phyloP scores from a whole-genome alignment of 2,888 invertebrate genomes.

The Eledone cirrhosa region DNA sequence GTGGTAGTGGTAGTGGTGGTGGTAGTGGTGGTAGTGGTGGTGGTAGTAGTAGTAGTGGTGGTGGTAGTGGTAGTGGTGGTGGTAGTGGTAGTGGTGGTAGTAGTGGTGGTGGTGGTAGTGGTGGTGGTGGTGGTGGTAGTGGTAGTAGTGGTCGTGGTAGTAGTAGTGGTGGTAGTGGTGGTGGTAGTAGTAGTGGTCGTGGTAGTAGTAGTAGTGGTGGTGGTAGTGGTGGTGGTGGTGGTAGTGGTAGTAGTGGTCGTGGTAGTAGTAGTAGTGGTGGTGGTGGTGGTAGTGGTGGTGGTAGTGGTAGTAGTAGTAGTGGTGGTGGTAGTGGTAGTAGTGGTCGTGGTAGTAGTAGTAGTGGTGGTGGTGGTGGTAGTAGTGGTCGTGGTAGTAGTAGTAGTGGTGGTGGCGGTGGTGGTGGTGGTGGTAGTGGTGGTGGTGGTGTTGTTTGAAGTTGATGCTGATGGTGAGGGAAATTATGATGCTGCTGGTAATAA shows the following conservation, averaged over 20 bases:
- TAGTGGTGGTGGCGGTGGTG: too few relatives aligned
- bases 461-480: too few relatives aligned
- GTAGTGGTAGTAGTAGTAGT: too few relatives aligned
- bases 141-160: conserved; percentile 25
- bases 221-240: conserved; percentile 4
- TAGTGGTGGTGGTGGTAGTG: conserved; percentile 21
- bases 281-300: too few relatives aligned
- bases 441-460: too few relatives aligned
- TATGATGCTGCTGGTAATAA: too few relatives aligned
- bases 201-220: conserved; percentile 17
- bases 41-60: conserved; percentile 31
- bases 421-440: too few relatives aligned
- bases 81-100: conserved; percentile 21
- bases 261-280: conserved; percentile 17
- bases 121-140: conserved; percentile 23
- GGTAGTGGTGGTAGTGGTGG: conserved; percentile 27
- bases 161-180: conserved; percentile 7
- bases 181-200: conserved; percentile 24
- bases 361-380: too few relatives aligned
- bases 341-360: too few relatives aligned
- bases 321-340: too few relatives aligned
- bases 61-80: conserved; percentile 21
- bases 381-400: too few relatives aligned
- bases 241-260: conserved; percentile 26
- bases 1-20: conserved; percentile 28